Conservation (phyloP, 2,888 invertebrate genomes). For the Campoletis raptor region DNA sequence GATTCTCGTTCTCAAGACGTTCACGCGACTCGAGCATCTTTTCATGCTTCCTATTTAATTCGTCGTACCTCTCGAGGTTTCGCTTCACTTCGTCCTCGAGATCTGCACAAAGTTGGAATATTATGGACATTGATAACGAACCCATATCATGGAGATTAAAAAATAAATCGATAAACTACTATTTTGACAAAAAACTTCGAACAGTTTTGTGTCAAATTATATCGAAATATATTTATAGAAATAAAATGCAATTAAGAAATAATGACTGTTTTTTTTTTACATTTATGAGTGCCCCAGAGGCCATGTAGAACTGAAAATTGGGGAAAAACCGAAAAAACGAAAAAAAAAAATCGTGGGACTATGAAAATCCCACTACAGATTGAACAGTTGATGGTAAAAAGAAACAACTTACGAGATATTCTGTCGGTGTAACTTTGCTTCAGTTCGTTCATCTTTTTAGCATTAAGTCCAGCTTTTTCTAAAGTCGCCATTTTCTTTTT, state of each 20-base stretch:
- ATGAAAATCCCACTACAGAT: too few species aligned
- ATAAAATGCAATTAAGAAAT: neutral
- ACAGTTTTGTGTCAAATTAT: neutral
- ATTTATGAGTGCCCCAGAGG: neutral
- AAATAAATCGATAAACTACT: neutral
- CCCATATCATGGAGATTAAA: neutral
- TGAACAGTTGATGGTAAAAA: neutral
- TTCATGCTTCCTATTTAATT: conserved; percentile 93
- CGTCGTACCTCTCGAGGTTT: conserved; percentile 91
- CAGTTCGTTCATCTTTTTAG: conserved; percentile 89
- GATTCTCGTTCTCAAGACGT: conserved; percentile 92
- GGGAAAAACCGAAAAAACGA: too few species aligned
- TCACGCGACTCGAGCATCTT: conserved; percentile 93
- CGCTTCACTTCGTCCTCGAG: conserved; percentile 89
- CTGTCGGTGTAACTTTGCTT: conserved; percentile 89
- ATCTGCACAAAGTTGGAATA: conserved; percentile 83
- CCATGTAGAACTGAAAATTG: too few species aligned
- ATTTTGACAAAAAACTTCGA: neutral
- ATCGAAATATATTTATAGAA: neutral
- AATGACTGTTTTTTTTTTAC: neutral
- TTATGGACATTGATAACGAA: too few species aligned
- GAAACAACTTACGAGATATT: conserved; percentile 89
- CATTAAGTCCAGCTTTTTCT: conserved; percentile 88
- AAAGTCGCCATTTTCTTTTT: conserved; percentile 90
- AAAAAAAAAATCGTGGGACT: too few species aligned